Evolutionary conservation across 2,888 invertebrate genomes (phyloP).

Genomic region (Cremastobaeus sp.): DNA sequence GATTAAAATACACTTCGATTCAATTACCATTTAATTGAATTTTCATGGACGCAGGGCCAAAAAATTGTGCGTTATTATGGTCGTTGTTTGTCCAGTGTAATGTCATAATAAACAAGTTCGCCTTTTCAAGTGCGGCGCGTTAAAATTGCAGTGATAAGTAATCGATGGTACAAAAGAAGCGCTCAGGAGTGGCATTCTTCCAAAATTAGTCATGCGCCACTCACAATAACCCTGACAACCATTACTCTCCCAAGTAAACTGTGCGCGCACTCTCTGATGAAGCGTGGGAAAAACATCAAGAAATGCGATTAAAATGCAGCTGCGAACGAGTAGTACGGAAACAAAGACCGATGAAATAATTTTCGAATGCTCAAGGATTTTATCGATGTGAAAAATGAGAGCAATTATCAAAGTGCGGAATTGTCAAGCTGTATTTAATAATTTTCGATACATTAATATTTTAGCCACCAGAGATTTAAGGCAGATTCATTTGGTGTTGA

Average conservation of each 20-base stretch:
- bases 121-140: slow-evolving; percentile 26
- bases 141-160: slow-evolving; percentile 51
- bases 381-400: too few species aligned
- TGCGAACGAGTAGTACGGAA: slow-evolving; percentile 49
- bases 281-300: slow-evolving; percentile 54
- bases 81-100: too few species aligned
- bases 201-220: slow-evolving; percentile 57
- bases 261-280: slow-evolving; percentile 30
- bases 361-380: slow-evolving; percentile 43
- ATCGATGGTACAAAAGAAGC: slow-evolving; percentile 49
- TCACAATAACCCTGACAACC: slow-evolving; percentile 50
- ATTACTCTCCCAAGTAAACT: slow-evolving; percentile 57
- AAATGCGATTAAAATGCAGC: slow-evolving; percentile 58
- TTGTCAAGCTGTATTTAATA: too few species aligned
- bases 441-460: too few species aligned
- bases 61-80: too few species aligned
- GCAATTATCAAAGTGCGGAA: too few species aligned
- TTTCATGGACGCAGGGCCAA: too few species aligned
- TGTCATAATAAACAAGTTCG: slow-evolving; percentile 13
- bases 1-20: too few species aligned
- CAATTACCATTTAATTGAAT: too few species aligned
- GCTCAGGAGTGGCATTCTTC: slow-evolving; percentile 42
- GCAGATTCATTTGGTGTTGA: too few species aligned
- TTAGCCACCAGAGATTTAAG: too few species aligned
- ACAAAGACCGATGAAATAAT: slow-evolving; percentile 59